These are phyloP conservation scores for Varecia variegata DNA, from an alignment of 2,797 vertebrate species.

Conservation along the genomic window DNA sequence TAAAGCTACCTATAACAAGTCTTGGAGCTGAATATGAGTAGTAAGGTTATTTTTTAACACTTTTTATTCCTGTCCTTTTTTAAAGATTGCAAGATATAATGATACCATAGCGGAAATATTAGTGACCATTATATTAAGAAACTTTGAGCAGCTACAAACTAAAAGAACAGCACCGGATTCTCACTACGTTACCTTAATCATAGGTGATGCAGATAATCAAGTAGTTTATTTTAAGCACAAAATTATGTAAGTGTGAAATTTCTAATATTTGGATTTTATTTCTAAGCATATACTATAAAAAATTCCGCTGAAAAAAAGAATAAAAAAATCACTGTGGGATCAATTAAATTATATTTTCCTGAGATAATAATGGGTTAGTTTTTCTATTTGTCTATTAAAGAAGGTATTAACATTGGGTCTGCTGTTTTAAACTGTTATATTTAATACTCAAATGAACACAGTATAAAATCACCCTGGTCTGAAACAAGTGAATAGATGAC, in stretches of 20 bases:
- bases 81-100: conserved; percentile 91
- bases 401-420: not conserved
- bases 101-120: conserved; percentile 89
- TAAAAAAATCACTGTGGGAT: not conserved
- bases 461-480: conserved; percentile 7
- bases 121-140: conserved; percentile 91
- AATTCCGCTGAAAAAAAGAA: not conserved
- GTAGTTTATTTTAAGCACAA: conserved; percentile 92
- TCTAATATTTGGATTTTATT: conserved; percentile 39
- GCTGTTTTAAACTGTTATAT: conserved; percentile 17
- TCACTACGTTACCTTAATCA: conserved; percentile 91
- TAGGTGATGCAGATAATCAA: conserved; percentile 94
- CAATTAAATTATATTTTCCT: conserved; percentile 45
- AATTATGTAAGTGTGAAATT: conserved; percentile 89
- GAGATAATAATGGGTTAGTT: not conserved
- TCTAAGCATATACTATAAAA: conserved; percentile 38
- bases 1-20: not conserved
- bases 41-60: conserved; percentile 52
- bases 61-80: conserved; percentile 67
- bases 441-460: conserved; percentile 27
- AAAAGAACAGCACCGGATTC: conserved; percentile 92
- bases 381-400: not conserved
- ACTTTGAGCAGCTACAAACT: conserved; percentile 89
- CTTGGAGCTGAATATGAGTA: not conserved
- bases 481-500: conserved; percentile 9